Percentiles rank a stretch among this genome's conserved stretches.
These are phyloP conservation scores for Himalopsyche kuldschensis DNA, from an alignment of 2,888 invertebrate genomes.

Conservation along the genomic window DNA sequence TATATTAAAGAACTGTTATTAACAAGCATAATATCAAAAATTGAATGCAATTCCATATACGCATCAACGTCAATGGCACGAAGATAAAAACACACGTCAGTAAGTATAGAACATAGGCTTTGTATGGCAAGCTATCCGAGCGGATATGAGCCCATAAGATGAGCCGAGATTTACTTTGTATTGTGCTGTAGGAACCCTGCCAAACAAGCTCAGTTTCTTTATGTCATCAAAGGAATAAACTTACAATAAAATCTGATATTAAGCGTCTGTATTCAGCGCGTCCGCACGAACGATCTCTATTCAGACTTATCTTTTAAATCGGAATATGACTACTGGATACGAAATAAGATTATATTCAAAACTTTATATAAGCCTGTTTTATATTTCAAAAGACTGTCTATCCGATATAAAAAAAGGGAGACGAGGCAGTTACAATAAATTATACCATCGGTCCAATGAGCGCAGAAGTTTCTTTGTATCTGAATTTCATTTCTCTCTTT, in stretches of 20 bases:
- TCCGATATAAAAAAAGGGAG: not conserved
- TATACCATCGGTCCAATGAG: not conserved
- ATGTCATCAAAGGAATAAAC: conserved; percentile 40
- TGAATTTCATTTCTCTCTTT: not conserved
- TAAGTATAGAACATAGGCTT: conserved; percentile 15
- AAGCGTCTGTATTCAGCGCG: conserved; percentile 25
- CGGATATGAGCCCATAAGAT: conserved; percentile 39
- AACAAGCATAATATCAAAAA: not conserved
- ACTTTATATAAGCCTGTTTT: not conserved
- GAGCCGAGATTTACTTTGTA: conserved; percentile 39
- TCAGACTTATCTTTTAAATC: conserved; percentile 16
- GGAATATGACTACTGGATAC: conserved; percentile 7
- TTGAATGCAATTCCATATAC: not conserved
- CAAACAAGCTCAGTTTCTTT: conserved; percentile 34
- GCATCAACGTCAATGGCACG: conserved; percentile 7
- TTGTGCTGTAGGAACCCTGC: conserved; percentile 29
- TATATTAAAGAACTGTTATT: not conserved
- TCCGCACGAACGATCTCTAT: conserved; percentile 24
- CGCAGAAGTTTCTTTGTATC: not conserved
- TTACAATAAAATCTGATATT: conserved; percentile 40
- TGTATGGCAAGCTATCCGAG: conserved; percentile 35
- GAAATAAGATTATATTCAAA: conserved; percentile 22
- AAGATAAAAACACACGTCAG: not conserved
- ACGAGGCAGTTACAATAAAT: not conserved
- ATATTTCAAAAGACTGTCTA: not conserved